Evolutionary conservation across 2,797 vertebrate species (phyloP), one percentile per base, ranked within the genome.

Genomic region (Acipenser oxyrinchus): DNA sequence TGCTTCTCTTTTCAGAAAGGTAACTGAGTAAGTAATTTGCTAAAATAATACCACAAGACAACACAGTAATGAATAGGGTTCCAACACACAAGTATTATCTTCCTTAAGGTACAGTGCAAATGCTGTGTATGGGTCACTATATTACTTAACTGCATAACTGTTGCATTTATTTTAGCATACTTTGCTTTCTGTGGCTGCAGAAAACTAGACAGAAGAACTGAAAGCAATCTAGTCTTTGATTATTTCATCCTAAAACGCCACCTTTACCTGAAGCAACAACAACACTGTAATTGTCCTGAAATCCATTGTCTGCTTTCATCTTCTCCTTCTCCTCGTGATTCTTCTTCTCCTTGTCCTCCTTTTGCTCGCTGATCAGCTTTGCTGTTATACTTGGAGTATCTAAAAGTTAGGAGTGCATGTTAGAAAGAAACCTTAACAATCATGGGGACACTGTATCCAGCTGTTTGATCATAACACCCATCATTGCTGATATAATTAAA

Each of bases 301-400:
- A 98, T 72, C 97, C 95, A 66, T 90, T 97, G 84, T 99, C 97
- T 3, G 94, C 90, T 83, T 98, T 99, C 84, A 97, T 95, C 82
- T 99, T 99, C 84, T 99, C 97, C 78, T 98, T 99, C 78, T 98
- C 95, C 85, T 99, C 96, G 8, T 97, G 96, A 75, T 98, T 98
- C 86, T 96, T 99, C 86, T 99, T 99, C 83, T 99, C 97, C 79
- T 98, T 99, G 81, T 99, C 96, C 79, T 99, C 97, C 73, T 99
- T 98, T 79, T 98, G 96, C 76, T 98, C 97, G 70, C 90, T 98
- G 82, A 99, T 97, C 78, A 99, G 84, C 78, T 99, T 99, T 75
- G 97, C 97, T 67, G 97, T 99, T 71, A 99, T 99, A 82, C 97
- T 98, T 12, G 97, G 97, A 3, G 97, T 99, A 88, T 99, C 97